These are phyloP conservation scores for Varanus salvator DNA, from an alignment of 2,113 vertebrate genomes.

Conservation along the genomic window DNA sequence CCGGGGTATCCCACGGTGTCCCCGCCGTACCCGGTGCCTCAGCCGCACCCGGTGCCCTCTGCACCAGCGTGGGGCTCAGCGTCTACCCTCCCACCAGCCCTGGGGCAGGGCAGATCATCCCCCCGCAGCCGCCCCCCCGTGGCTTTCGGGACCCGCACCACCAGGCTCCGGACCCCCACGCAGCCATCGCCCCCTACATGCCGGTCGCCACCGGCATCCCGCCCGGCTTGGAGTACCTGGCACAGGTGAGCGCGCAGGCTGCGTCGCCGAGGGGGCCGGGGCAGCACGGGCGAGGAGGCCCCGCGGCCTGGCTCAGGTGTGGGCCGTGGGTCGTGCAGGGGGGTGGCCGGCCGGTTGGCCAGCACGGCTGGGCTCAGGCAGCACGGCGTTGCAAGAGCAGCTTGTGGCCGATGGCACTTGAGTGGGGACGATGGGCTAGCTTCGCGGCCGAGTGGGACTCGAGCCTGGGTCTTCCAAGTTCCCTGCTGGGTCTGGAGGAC, in stretches of 20 bases:
- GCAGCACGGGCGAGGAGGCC: too few relatives aligned
- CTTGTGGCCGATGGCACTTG: too few relatives aligned
- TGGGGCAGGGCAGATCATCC: conserved; percentile 3
- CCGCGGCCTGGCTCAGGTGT: too few relatives aligned
- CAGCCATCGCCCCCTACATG: not conserved
- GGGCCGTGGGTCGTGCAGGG: too few relatives aligned
- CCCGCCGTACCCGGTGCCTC: conserved; percentile 70
- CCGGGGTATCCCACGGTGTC: conserved; percentile 45
- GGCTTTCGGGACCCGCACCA: conserved; percentile 26
- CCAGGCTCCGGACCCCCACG: not conserved
- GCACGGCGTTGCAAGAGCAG: too few relatives aligned
- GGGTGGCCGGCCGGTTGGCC: too few relatives aligned
- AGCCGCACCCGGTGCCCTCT: conserved; percentile 29
- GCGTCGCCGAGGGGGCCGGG: too few relatives aligned
- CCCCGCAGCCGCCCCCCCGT: conserved; percentile 71
- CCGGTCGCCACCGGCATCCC: not conserved
- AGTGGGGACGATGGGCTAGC: too few relatives aligned
- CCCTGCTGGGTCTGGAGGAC: too few relatives aligned
- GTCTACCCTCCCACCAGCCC: conserved; percentile 10
- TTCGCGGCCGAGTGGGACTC: too few relatives aligned
- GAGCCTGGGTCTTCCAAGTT: too few relatives aligned
- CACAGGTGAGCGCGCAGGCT: not conserved
- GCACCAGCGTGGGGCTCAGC: conserved; percentile 54
- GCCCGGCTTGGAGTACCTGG: not conserved
- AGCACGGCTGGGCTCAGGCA: too few relatives aligned